Evolutionary conservation across 2,113 vertebrate genomes (phyloP).

Genomic region (Poeciliopsis prolifica): DNA sequence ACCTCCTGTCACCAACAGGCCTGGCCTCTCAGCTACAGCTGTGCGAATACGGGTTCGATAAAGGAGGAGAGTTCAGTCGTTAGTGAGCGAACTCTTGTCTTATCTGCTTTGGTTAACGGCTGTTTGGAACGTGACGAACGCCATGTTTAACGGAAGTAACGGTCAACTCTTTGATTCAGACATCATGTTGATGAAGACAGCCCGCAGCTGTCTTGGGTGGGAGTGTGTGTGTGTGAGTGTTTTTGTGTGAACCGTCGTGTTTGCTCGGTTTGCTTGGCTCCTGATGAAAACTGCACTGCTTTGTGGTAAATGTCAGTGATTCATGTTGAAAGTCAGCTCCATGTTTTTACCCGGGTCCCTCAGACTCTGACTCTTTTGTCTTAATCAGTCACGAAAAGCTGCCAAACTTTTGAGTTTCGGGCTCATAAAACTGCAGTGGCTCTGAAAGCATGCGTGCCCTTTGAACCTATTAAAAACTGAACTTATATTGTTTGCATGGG

Average conservation of each 20-base stretch:
- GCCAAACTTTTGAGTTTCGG: no score
- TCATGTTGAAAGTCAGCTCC: no score
- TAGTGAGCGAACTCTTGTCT: neutral
- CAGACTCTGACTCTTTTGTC: no score
- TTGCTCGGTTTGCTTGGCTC: neutral
- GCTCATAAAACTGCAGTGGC: no score
- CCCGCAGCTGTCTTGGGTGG: neutral
- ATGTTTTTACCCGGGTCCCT: no score
- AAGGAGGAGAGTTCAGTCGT: neutral
- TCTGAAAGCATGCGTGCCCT: no score
- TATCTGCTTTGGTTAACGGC: neutral
- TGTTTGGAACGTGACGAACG: neutral
- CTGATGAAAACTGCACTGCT: neutral
- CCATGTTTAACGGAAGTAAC: constrained; percentile 12
- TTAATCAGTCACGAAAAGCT: no score
- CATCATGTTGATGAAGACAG: constrained; percentile 23
- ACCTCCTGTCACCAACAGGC: constrained; percentile 7
- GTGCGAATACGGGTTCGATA: neutral
- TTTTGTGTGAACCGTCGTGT: no score
- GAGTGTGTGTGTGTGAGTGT: no score
- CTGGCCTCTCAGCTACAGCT: neutral
- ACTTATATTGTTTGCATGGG: no score
- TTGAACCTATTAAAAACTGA: no score
- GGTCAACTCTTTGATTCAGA: neutral
- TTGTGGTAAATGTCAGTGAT: no score